Conservation (phyloP, 1,140 invertebrate genomes). For the Habropoda laboriosa region DNA sequence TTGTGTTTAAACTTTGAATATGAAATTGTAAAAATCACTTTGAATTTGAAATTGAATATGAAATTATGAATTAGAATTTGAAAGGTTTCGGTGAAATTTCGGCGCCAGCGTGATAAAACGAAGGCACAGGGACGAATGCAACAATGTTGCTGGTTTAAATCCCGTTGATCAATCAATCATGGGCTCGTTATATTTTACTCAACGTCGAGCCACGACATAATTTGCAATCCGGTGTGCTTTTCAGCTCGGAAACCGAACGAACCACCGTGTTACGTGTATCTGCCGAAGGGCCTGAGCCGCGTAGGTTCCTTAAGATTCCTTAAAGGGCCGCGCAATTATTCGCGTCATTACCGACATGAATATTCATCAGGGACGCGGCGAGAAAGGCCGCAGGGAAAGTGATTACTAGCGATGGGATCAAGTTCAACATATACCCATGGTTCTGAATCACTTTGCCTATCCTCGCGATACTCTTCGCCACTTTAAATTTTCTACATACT, state of each 20-base stretch:
- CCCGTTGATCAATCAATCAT: background rate
- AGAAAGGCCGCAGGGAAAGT: constrained; percentile 46
- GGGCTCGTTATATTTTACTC: background rate
- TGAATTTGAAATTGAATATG: too few species aligned
- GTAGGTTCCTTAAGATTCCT: constrained; percentile 35
- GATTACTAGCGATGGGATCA: constrained; percentile 55
- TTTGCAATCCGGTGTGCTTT: constrained; percentile 42
- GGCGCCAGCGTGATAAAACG: too few species aligned
- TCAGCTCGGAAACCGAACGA: constrained; percentile 40
- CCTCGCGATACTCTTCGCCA: background rate
- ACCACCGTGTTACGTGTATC: constrained; percentile 61
- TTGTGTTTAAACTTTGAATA: too few species aligned
- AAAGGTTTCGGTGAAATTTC: too few species aligned
- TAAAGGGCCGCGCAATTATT: constrained; percentile 64
- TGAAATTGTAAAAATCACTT: too few species aligned
- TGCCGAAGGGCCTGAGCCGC: constrained; percentile 29
- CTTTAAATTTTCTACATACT: background rate
- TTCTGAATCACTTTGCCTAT: background rate
- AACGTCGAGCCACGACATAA: constrained; percentile 15
- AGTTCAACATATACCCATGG: constrained; percentile 52
- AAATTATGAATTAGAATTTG: too few species aligned
- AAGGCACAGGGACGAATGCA: too few species aligned
- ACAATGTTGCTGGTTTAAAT: background rate
- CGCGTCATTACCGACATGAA: constrained; percentile 70
- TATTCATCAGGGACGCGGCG: constrained; percentile 64